These are phyloP conservation scores for Micromys minutus DNA, from an alignment of 2,113 vertebrate genomes.

Conservation along the genomic window DNA sequence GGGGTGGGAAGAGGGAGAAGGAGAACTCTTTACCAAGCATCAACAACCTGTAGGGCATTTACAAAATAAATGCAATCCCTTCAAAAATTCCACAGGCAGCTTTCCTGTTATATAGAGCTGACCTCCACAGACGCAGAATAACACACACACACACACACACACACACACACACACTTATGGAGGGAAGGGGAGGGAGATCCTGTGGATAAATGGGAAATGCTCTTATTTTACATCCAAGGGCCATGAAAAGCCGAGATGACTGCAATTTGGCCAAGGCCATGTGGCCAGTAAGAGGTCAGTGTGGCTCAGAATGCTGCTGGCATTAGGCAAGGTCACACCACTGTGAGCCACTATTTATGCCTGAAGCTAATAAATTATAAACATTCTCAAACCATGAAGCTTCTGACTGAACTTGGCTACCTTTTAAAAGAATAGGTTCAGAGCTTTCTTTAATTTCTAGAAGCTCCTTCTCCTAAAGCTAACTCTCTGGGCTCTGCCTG, in stretches of 20 bases:
- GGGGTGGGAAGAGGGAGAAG: neutral
- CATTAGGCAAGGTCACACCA: neutral
- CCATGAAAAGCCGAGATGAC: neutral
- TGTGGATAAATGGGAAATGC: neutral
- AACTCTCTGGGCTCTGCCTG: neutral
- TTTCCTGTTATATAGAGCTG: neutral
- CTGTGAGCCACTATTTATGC: neutral
- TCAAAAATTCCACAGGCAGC: neutral
- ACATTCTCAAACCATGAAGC: neutral
- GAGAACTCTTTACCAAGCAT: neutral
- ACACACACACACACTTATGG: too few species aligned
- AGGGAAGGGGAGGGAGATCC: too few species aligned
- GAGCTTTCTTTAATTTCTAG: slow-evolving; percentile 23
- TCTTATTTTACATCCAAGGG: neutral
- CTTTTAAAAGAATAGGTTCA: neutral
- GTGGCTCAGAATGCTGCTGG: neutral
- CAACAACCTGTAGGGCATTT: neutral
- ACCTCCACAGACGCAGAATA: neutral
- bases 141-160: too few species aligned
- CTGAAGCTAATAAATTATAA: neutral
- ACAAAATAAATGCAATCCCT: neutral
- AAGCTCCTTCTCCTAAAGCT: neutral
- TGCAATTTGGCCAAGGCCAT: neutral
- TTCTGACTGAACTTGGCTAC: neutral
- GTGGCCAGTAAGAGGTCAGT: neutral